Percentiles rank a stretch among this genome's conserved stretches.
Evolutionary conservation across 2,888 invertebrate genomes (phyloP).

Genomic region (Dorcus parallelipipedus): DNA sequence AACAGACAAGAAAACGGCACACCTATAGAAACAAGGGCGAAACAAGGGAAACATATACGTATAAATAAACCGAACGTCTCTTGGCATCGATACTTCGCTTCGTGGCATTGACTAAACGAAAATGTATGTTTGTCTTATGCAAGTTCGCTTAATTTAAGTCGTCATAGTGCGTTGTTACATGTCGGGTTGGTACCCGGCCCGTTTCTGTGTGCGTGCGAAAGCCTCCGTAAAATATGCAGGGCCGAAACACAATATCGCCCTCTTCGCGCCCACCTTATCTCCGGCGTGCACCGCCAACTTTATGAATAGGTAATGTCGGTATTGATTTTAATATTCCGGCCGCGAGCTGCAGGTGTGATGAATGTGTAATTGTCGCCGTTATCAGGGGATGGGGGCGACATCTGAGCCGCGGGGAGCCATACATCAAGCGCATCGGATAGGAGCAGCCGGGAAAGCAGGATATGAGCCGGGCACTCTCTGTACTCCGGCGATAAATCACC

Average conservation of each 20-base stretch:
- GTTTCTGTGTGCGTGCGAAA: slow-evolving; percentile 16
- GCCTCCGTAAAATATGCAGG: slow-evolving; percentile 50
- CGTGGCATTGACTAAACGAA: too few relatives aligned
- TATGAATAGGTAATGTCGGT: slow-evolving; percentile 43
- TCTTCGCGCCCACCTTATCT: slow-evolving; percentile 35
- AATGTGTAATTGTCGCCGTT: slow-evolving; percentile 31
- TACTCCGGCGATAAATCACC: slow-evolving; percentile 53
- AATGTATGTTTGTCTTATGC: background rate
- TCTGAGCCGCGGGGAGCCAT: slow-evolving; percentile 45
- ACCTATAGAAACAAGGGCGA: too few relatives aligned
- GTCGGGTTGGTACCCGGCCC: background rate
- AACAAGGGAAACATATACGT: too few relatives aligned
- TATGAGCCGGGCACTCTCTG: slow-evolving; percentile 39
- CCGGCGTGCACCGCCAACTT: slow-evolving; percentile 34
- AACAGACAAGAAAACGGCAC: too few relatives aligned
- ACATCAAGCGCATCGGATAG: slow-evolving; percentile 41
- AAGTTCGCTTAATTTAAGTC: background rate
- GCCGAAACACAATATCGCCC: slow-evolving; percentile 52
- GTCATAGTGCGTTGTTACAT: background rate
- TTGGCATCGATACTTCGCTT: too few relatives aligned
- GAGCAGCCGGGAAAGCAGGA: slow-evolving; percentile 38
- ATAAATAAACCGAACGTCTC: too few relatives aligned
- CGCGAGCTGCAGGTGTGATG: slow-evolving; percentile 30
- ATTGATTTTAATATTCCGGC: slow-evolving; percentile 36
- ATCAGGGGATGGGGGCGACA: slow-evolving; percentile 30